phyloP scores from a whole-genome alignment of 2,113 vertebrate genomes.

The Bagarius yarrelli region DNA sequence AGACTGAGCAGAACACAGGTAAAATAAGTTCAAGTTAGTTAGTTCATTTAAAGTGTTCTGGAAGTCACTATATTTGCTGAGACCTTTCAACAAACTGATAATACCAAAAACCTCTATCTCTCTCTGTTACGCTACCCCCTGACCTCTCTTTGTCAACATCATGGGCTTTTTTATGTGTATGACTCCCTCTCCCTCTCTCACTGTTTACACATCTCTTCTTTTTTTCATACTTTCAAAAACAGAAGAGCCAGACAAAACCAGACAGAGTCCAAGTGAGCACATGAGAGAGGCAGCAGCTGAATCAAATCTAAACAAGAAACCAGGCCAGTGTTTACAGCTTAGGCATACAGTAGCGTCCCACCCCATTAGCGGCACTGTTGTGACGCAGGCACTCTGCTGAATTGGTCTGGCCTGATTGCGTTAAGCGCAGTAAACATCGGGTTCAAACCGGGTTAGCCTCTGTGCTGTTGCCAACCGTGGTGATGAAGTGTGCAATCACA shows the following conservation, averaged over 20 bases:
- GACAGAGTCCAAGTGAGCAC: neutral
- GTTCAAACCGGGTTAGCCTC: conserved; percentile 43
- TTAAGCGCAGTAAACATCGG: conserved; percentile 47
- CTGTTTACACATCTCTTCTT: conserved; percentile 14
- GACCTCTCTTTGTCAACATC: conserved; percentile 5
- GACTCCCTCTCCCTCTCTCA: neutral
- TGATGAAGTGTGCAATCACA: conserved; percentile 46
- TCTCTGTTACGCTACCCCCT: neutral
- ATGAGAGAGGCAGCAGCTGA: conserved; percentile 31
- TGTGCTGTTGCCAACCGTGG: conserved; percentile 48
- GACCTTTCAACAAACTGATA: conserved; percentile 50
- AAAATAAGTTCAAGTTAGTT: neutral
- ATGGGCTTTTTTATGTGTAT: neutral
- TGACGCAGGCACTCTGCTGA: conserved; percentile 42
- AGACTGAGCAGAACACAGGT: conserved; percentile 13
- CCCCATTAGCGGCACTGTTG: conserved; percentile 40
- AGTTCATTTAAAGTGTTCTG: conserved; percentile 7
- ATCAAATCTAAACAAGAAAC: conserved; percentile 39
- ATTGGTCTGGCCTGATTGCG: conserved; percentile 51
- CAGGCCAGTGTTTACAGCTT: conserved; percentile 35
- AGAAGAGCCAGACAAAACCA: conserved; percentile 24
- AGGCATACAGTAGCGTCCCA: conserved; percentile 38
- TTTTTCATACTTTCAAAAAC: conserved; percentile 13
- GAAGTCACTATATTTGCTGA: conserved; percentile 41
- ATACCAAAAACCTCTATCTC: conserved; percentile 38